Evolutionary conservation across 2,113 vertebrate species (phyloP).

Genomic region (Cephalopterus ornatus): DNA sequence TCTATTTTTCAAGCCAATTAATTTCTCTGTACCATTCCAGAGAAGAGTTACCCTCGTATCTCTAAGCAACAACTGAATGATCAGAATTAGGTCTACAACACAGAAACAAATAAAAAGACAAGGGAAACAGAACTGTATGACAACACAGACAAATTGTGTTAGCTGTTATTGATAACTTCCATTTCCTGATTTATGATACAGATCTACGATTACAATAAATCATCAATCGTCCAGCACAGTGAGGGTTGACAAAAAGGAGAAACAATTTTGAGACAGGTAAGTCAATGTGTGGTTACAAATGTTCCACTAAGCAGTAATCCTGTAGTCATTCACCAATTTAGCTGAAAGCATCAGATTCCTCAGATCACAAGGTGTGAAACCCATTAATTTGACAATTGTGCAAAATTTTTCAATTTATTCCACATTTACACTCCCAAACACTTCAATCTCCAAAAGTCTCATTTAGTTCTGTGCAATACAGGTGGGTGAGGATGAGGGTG

Average conservation of each 20-base stretch:
- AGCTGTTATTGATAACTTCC: background rate
- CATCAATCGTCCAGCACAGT: rapidly evolving
- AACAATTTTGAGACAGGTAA: background rate
- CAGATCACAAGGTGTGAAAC: background rate
- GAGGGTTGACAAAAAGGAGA: background rate
- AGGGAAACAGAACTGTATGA: background rate
- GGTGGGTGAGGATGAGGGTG: background rate
- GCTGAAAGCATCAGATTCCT: background rate
- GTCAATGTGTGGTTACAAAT: background rate
- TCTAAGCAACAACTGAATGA: background rate
- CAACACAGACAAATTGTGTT: background rate
- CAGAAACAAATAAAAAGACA: background rate
- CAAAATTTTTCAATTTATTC: background rate
- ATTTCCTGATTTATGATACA: background rate
- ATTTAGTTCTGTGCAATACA: background rate
- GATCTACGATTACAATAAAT: background rate
- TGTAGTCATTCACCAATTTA: background rate
- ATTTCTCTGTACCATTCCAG: background rate
- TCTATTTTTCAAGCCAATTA: background rate
- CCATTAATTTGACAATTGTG: background rate
- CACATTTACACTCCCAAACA: background rate
- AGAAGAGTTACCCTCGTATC: background rate
- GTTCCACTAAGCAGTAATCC: background rate
- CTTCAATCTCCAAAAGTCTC: background rate
- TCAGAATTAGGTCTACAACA: background rate